phyloP scores from a whole-genome alignment of 2,888 invertebrate species.

The Girardia tigrina region DNA sequence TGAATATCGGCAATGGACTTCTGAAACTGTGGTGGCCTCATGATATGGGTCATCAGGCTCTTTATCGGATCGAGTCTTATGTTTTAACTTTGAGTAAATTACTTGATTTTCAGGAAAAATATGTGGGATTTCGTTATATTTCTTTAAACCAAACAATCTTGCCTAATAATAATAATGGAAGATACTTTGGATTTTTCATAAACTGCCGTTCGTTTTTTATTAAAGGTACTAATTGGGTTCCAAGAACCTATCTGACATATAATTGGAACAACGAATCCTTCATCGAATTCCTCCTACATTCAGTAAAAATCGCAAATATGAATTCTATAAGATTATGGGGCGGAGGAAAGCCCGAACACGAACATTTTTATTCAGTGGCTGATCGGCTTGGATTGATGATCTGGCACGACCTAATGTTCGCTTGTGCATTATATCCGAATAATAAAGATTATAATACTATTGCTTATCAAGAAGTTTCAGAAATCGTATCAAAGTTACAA shows the following conservation, averaged over 20 bases:
- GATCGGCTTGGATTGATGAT: background rate
- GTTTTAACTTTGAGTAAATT: background rate
- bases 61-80: background rate
- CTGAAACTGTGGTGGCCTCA: background rate
- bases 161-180: background rate
- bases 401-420: background rate
- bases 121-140: background rate
- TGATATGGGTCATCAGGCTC: background rate
- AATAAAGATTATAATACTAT: background rate
- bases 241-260: background rate
- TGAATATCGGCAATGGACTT: background rate
- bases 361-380: background rate
- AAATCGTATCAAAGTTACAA: conserved; percentile 54
- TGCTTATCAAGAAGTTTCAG: background rate
- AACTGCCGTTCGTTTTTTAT: background rate
- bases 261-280: background rate
- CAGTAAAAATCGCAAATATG: background rate
- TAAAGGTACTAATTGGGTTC: background rate
- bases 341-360: background rate
- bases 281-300: background rate
- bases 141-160: background rate
- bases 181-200: background rate
- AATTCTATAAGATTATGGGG: background rate
- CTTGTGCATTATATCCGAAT: background rate
- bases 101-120: background rate